phyloP scores from a whole-genome alignment of 2,888 invertebrate genomes.

The Nomada flava region DNA sequence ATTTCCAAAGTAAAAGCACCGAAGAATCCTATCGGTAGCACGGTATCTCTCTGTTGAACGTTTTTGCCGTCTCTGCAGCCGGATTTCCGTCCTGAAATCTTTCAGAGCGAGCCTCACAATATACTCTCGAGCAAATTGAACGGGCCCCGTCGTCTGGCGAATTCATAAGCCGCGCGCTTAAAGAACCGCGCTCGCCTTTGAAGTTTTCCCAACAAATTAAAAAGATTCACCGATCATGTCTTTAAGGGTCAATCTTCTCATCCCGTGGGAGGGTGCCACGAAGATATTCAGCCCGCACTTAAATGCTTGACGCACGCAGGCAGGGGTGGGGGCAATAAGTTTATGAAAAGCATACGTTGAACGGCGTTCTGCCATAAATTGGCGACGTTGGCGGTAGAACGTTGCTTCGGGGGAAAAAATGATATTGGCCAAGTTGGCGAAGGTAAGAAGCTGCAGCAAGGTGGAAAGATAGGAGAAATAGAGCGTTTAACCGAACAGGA shows the following conservation, averaged over 20 bases:
- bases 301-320: not conserved
- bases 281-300: not conserved
- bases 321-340: slow-evolving; percentile 21
- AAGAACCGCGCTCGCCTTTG: slow-evolving; percentile 8
- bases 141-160: not conserved
- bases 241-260: slow-evolving; percentile 32
- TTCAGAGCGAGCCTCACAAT: too few species aligned
- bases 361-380: slow-evolving; percentile 23
- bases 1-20: too few species aligned
- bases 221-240: slow-evolving; percentile 11
- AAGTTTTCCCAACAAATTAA: slow-evolving; percentile 33
- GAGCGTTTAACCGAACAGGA: slow-evolving; percentile 75
- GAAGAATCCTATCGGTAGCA: too few species aligned
- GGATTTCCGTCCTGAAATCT: too few species aligned
- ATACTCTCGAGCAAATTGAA: slow-evolving; percentile 19
- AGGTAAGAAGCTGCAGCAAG: not conserved
- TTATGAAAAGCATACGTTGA: slow-evolving; percentile 21
- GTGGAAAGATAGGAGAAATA: not conserved
- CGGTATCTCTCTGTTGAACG: too few species aligned
- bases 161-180: slow-evolving; percentile 20
- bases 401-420: slow-evolving; percentile 17
- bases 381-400: not conserved
- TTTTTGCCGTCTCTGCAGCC: too few species aligned
- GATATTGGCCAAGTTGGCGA: slow-evolving; percentile 24
- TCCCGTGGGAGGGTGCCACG: not conserved